Conservation (phyloP, 2,888 invertebrate genomes). For the Drosophila cognata region DNA sequence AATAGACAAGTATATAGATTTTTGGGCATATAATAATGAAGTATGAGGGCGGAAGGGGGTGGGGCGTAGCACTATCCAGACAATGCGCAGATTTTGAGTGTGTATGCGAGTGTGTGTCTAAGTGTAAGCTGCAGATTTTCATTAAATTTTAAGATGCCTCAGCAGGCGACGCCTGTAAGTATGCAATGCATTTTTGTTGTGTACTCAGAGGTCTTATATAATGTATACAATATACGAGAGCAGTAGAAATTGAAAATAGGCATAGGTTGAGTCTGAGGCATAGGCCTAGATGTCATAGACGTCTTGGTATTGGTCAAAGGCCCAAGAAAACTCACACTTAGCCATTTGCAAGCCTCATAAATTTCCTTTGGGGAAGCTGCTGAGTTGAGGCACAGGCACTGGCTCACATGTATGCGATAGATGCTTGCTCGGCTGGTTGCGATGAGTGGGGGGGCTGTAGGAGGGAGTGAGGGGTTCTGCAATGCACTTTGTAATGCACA, state of each 20-base stretch:
- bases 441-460: not conserved
- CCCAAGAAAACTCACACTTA: slow-evolving; percentile 79
- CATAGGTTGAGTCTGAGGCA: slow-evolving; percentile 1
- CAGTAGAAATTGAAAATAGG: slow-evolving; percentile 6
- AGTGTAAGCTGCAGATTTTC: slow-evolving; percentile 66
- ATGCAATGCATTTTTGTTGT: slow-evolving; percentile 74
- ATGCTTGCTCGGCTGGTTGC: not conserved
- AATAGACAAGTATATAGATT: slow-evolving; percentile 49
- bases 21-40: slow-evolving; percentile 66
- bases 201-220: slow-evolving; percentile 45
- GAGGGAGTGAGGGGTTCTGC: not conserved
- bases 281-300: slow-evolving; percentile 31
- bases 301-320: slow-evolving; percentile 63
- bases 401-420: not conserved
- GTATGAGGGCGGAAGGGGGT: slow-evolving; percentile 14
- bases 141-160: slow-evolving; percentile 80
- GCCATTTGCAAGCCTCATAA: slow-evolving; percentile 50
- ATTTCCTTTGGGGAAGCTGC: slow-evolving; percentile 40
- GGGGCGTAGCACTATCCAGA: slow-evolving; percentile 1
- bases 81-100: slow-evolving; percentile 16
- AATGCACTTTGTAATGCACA: slow-evolving; percentile 52
- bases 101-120: slow-evolving; percentile 20
- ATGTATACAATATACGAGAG: slow-evolving; percentile 15
- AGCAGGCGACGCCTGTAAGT: slow-evolving; percentile 54
- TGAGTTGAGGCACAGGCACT: slow-evolving; percentile 6